These are phyloP conservation scores for Lithophane ornitopus DNA, from an alignment of 2,888 invertebrate species.

Conservation along the genomic window DNA sequence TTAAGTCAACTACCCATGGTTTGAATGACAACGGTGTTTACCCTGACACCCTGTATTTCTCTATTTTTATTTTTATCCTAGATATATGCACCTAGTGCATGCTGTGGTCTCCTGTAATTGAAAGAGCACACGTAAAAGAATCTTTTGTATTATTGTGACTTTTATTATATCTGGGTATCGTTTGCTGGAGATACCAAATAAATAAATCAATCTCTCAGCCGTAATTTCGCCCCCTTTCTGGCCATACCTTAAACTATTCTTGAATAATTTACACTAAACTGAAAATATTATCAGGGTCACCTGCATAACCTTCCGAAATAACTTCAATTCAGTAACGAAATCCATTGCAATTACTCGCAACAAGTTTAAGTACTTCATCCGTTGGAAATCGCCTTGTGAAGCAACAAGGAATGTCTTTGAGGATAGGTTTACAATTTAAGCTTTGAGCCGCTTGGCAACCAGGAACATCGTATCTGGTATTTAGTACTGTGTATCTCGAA, in stretches of 20 bases:
- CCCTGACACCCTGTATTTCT: too few species aligned
- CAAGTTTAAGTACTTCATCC: constrained; percentile 33
- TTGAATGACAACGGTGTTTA: too few species aligned
- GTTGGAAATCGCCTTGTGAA: constrained; percentile 1
- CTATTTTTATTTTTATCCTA: neutral
- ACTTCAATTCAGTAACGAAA: neutral
- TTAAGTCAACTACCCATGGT: too few species aligned
- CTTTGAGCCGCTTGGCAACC: constrained; percentile 11
- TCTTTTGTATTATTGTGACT: neutral
- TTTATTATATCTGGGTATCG: too few species aligned
- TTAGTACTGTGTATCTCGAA: neutral
- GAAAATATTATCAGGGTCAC: neutral
- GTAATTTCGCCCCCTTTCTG: neutral
- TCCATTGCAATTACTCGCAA: constrained; percentile 1
- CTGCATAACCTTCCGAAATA: neutral
- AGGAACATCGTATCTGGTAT: neutral
- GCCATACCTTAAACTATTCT: neutral
- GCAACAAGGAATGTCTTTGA: constrained; percentile 31
- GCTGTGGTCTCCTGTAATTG: neutral
- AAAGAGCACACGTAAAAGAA: neutral
- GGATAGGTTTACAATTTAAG: constrained; percentile 22
- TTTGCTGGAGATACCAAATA: neutral
- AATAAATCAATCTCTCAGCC: neutral
- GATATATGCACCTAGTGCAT: neutral
- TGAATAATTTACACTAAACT: neutral